Evolutionary conservation across 2,888 invertebrate species (phyloP), one percentile per base, ranked within the genome.

Genomic region (Euzophera pinguis): DNA sequence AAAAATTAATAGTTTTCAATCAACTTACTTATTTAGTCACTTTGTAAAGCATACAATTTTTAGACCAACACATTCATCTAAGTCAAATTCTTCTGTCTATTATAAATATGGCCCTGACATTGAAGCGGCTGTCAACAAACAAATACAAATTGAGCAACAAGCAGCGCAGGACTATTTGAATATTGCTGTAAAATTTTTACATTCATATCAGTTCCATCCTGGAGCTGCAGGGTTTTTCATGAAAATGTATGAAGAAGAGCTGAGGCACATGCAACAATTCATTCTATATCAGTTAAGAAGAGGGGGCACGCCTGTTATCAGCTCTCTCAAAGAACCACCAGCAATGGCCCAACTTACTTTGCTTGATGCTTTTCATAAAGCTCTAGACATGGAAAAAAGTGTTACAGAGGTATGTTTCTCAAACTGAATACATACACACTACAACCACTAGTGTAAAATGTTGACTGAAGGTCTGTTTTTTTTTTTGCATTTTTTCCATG

Each of bases 221-320:
- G 79, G 78, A 1, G 64, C 66, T 12, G 76, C 75, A 9, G 71
- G 70, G 0, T 76, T 67, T 53, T 78, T 75, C 51, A 75, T 78
- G 73, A 71, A 62, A 58, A 76, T 78, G 77, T 76, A 71, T 58
- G 58, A 71, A 12, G 77, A 78, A 53, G 78, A 78, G 61, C 52
- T 77, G 7, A 55, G 58, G 13, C 78, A 79, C 48, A 73, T 72
- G 71, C 64, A 71, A 50, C 58, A 63, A 43, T 67, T 78, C 14
- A 67, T 78, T 29, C 63, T 71, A 12, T 79, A 78, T 57, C 79
- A 79, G 50, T 58, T 78, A 41, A 56, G 65, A 12, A 61, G 77
- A 52, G 76, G 76, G 14, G 75, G 73, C 6, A 61, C 14, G 9
- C 67, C 71, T 16, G 37, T 59, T 3, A 60, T 77, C 49, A 57